Percentiles rank a stretch among this genome's conserved stretches.
phyloP scores from a whole-genome alignment of 2,113 vertebrate species.

The Geococcyx californianus region DNA sequence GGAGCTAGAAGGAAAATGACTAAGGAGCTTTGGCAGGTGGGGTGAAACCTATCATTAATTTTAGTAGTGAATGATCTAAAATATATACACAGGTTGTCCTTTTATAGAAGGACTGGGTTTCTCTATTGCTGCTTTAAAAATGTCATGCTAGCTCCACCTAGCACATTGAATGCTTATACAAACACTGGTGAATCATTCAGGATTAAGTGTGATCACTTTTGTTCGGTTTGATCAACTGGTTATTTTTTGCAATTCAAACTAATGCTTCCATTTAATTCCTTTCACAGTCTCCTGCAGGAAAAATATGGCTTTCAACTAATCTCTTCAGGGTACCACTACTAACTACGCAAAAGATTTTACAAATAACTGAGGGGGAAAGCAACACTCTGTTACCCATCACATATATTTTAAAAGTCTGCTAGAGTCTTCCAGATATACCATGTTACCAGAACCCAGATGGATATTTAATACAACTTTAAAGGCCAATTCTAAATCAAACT shows the following conservation, averaged over 20 bases:
- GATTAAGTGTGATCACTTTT: background rate
- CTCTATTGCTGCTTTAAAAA: conserved; percentile 16
- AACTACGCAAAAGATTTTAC: conserved; percentile 4
- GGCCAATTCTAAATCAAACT: background rate
- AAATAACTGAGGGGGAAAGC: background rate
- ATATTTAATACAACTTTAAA: conserved; percentile 6
- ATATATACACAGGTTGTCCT: background rate
- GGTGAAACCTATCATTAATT: conserved; percentile 8
- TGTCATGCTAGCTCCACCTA: conserved; percentile 66
- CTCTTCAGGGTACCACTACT: background rate
- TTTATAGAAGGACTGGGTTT: background rate
- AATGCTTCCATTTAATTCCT: conserved; percentile 27
- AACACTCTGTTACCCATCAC: background rate
- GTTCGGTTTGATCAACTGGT: background rate
- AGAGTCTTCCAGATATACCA: background rate
- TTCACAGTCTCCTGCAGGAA: background rate
- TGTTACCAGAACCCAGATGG: background rate
- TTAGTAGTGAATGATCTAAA: background rate
- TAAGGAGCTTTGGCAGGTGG: background rate
- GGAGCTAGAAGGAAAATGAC: background rate
- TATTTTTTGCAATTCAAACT: background rate
- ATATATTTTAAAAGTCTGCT: background rate
- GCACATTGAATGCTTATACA: background rate
- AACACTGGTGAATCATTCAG: background rate
- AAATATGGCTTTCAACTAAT: background rate